Conservation (phyloP, 2,113 vertebrate species). For the Carassius auratus region DNA sequence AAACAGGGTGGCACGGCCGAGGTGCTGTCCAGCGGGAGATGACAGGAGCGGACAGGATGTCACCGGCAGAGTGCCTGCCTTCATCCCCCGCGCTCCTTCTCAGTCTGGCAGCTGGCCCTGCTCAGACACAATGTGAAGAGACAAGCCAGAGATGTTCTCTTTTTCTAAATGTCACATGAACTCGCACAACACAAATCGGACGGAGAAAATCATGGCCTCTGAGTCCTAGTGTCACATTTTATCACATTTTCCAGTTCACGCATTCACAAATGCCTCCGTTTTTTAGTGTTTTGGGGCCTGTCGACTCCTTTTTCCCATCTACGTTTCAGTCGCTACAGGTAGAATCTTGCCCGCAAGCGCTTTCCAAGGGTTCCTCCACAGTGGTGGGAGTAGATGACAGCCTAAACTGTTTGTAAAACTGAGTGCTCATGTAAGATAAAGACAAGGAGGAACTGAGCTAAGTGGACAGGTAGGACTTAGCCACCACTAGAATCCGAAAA, state of each 20-base stretch:
- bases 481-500: conserved; percentile 26
- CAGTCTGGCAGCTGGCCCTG: conserved; percentile 73
- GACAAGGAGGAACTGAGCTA: background rate
- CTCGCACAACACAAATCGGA: conserved; percentile 67
- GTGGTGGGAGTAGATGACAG: conserved; percentile 24
- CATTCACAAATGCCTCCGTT: conserved; percentile 63
- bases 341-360: conserved; percentile 55
- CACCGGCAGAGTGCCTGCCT: conserved; percentile 75
- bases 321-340: conserved; percentile 67
- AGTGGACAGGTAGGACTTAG: conserved; percentile 34
- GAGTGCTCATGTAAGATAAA: conserved; percentile 51
- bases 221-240: conserved; percentile 74
- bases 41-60: conserved; percentile 82
- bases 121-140: conserved; percentile 78
- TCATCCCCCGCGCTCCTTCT: conserved; percentile 69
- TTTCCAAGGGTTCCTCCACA: conserved; percentile 60
- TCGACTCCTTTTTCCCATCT: conserved; percentile 63
- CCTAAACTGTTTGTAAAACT: conserved; percentile 52
- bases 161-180: conserved; percentile 78
- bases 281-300: conserved; percentile 69
- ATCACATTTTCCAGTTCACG: conserved; percentile 67
- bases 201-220: conserved; percentile 76
- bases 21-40: conserved; percentile 71
- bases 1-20: conserved; percentile 64
- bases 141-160: conserved; percentile 82